Percentiles rank a stretch among this genome's conserved stretches.
Evolutionary conservation across 2,797 vertebrate genomes (phyloP).

Genomic region (Oceanodroma leucorhoa): DNA sequence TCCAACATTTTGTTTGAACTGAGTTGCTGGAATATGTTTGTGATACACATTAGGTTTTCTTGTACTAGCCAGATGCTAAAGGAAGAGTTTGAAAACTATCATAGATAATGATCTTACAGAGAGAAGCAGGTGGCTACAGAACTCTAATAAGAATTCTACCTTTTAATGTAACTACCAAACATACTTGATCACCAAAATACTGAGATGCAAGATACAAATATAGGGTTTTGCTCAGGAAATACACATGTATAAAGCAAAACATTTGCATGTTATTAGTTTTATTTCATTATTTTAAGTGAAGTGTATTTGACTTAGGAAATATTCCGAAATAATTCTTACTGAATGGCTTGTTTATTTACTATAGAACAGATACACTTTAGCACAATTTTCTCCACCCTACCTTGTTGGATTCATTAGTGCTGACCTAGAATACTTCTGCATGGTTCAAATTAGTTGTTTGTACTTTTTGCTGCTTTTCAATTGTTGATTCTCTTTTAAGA

Average conservation of each 20-base stretch:
- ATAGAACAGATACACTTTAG: background rate
- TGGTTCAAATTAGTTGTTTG: background rate
- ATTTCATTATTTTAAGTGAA: background rate
- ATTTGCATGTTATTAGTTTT: background rate
- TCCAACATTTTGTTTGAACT: background rate
- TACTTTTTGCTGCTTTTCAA: background rate
- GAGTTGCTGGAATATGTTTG: background rate
- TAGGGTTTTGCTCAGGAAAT: background rate
- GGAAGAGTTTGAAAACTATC: background rate
- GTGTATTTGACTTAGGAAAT: background rate
- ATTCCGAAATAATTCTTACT: background rate
- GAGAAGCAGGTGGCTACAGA: background rate
- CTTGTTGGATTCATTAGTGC: slow-evolving; percentile 6
- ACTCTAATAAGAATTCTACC: background rate
- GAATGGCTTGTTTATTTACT: background rate
- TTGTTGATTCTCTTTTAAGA: slow-evolving; percentile 49
- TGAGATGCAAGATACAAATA: background rate
- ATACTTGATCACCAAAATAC: background rate
- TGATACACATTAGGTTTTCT: background rate
- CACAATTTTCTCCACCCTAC: background rate
- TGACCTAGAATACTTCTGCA: slow-evolving; percentile 8
- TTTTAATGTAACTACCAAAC: background rate
- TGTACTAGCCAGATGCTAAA: background rate
- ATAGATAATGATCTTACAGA: background rate
- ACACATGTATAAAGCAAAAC: background rate